These are phyloP conservation scores for Amphiprion ocellaris DNA, from an alignment of 2,113 vertebrate species.

Conservation along the genomic window DNA sequence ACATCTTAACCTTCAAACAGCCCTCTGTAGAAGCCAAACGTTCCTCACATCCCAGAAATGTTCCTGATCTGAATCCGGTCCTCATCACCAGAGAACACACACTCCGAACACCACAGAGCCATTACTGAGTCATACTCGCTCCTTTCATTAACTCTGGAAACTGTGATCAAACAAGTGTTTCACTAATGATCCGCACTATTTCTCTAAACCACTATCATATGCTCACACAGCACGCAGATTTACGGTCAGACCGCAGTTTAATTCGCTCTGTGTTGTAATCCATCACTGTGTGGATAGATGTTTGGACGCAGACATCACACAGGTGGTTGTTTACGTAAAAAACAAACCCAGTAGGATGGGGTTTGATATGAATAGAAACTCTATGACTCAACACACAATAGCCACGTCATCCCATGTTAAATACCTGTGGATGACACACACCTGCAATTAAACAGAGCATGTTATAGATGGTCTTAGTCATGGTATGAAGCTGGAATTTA, in stretches of 20 bases:
- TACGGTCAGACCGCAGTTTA: slow-evolving; percentile 45
- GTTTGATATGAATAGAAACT: slow-evolving; percentile 11
- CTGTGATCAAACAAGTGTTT: slow-evolving; percentile 78
- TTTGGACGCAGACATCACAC: slow-evolving; percentile 49
- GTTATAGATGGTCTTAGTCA: slow-evolving; percentile 29
- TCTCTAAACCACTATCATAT: slow-evolving; percentile 70
- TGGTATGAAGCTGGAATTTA: background rate
- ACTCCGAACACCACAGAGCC: slow-evolving; percentile 52
- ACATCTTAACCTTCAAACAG: background rate
- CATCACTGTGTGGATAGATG: slow-evolving; percentile 59
- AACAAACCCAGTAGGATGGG: background rate
- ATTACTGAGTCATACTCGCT: slow-evolving; percentile 63
- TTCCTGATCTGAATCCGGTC: slow-evolving; percentile 17
- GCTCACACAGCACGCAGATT: slow-evolving; percentile 30
- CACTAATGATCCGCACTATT: slow-evolving; percentile 66
- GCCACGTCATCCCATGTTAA: background rate
- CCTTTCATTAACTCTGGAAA: slow-evolving; percentile 73
- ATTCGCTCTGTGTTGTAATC: slow-evolving; percentile 44
- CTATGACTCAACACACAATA: slow-evolving; percentile 1
- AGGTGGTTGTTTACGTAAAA: slow-evolving; percentile 23
- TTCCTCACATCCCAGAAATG: slow-evolving; percentile 37
- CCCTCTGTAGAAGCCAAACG: slow-evolving; percentile 2
- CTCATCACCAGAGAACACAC: slow-evolving; percentile 23
- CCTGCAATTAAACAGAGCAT: slow-evolving; percentile 29
- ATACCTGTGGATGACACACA: slow-evolving; percentile 17